These are phyloP conservation scores for Ennomos fuscantarius DNA, from an alignment of 2,888 invertebrate genomes.

Conservation along the genomic window DNA sequence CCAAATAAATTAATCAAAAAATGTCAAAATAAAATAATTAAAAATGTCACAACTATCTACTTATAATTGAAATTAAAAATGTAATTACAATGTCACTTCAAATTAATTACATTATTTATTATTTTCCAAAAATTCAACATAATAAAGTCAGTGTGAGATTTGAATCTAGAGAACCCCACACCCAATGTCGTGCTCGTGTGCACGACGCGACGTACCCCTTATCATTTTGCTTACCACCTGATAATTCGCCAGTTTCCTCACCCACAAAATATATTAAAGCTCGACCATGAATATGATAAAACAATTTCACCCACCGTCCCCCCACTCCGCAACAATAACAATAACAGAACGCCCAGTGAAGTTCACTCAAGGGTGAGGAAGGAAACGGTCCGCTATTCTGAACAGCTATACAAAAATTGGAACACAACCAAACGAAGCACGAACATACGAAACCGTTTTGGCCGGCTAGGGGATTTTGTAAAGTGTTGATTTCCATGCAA, in stretches of 20 bases:
- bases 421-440: conserved; percentile 11
- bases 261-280: conserved; percentile 14
- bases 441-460: conserved; percentile 32
- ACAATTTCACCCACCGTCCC: conserved; percentile 16
- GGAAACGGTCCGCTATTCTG: conserved; percentile 14
- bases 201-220: not conserved
- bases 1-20: too few species aligned
- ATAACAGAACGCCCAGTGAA: conserved; percentile 22
- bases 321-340: conserved; percentile 26
- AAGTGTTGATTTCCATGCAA: conserved; percentile 39
- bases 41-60: too few species aligned
- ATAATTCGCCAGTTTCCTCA: conserved; percentile 15
- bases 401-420: conserved; percentile 18
- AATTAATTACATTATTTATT: too few species aligned
- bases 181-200: not conserved
- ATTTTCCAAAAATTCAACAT: too few species aligned
- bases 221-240: not conserved
- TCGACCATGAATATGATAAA: conserved; percentile 20
- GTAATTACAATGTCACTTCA: too few species aligned
- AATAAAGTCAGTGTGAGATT: too few species aligned
- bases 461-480: conserved; percentile 31
- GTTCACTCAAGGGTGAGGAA: conserved; percentile 15
- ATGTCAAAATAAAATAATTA: too few species aligned
- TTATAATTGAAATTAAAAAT: too few species aligned
- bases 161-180: not conserved